Evolutionary conservation across 2,113 vertebrate species (phyloP), one percentile per base, ranked within the genome.

Genomic region (Pachycephala philippinensis): DNA sequence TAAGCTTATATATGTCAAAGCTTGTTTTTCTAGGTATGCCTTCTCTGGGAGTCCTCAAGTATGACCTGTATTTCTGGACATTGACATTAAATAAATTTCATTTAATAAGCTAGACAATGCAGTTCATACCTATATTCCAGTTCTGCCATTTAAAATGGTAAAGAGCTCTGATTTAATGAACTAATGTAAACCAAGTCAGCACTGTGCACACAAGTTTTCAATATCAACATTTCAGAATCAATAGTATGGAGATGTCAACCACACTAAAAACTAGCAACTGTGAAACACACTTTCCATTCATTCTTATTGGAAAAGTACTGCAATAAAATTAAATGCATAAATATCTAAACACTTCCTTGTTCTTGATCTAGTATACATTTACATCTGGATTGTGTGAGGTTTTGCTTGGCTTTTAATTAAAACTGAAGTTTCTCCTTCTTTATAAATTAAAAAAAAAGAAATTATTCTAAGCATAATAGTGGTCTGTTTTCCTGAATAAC

Each of bases 161-260:
- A 74, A 64, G 50, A 93, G 11, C 15, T 53, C 28, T 75, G 37
- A 81, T 76, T 63, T 69, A 86, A 57, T 61, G 45, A 92, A 59
- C 16, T 57, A n/a, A 84, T 54, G 9, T 42, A 61, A 81, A 76
- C 24, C 61, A 76, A 52, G 16, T 27, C 42, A 78, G 24, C 42
- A 30, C 24, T 54, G 14, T 1, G 3, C 20, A 82, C 11, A 69
- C 24, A 78, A 30, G 79, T 78, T 57, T 87, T 90, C 24, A 47
- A 22, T 50, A 45, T 11, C 13, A 50, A 19, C 7, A 15, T 68
- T 83, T 54, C 21, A 20, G 5, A 60, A 84, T 69, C 50, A 74
- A 52, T 17, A 60, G 3, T 39, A 64, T 0, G 0, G 64, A 91
- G 13, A 77, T 40, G 15, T 6, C 1, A 17, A 82, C 33, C 20